Evolutionary conservation across 2,113 vertebrate genomes (phyloP).

Genomic region (Pongo abelii): DNA sequence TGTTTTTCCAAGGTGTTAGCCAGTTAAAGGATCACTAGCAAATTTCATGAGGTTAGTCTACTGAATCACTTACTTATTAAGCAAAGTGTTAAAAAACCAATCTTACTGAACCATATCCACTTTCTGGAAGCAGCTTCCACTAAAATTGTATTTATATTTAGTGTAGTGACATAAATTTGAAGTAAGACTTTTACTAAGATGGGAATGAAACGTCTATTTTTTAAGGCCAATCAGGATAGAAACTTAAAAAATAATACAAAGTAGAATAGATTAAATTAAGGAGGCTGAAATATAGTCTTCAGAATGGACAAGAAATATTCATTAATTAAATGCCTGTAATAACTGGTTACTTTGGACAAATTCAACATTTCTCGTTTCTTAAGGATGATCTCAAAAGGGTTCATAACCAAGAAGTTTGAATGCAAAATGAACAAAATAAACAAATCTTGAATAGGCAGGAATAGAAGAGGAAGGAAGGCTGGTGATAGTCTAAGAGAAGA

Average conservation of each 20-base stretch:
- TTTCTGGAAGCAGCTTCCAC: not conserved
- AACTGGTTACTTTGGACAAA: not conserved
- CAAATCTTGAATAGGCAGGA: not conserved
- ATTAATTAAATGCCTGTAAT: not conserved
- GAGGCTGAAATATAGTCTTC: not conserved
- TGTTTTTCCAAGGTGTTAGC: conserved; percentile 37
- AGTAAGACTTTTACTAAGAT: not conserved
- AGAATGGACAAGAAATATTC: not conserved
- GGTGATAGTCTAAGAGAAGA: not conserved
- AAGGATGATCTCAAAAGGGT: not conserved
- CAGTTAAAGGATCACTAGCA: conserved; percentile 18
- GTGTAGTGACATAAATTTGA: conserved; percentile 1
- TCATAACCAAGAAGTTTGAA: not conserved
- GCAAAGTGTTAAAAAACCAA: not conserved
- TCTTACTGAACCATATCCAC: not conserved
- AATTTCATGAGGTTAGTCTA: conserved; percentile 24
- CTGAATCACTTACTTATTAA: conserved; percentile 4
- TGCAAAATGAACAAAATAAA: not conserved
- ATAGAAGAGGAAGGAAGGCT: conserved; percentile 52
- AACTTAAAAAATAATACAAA: not conserved
- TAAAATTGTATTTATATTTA: conserved; percentile 1
- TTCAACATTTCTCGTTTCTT: not conserved
- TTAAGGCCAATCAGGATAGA: not conserved
- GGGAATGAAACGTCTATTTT: not conserved
- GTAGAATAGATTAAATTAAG: conserved; percentile 1